phyloP scores from a whole-genome alignment of 2,113 vertebrate species.

The Hippocampus abdominalis region DNA sequence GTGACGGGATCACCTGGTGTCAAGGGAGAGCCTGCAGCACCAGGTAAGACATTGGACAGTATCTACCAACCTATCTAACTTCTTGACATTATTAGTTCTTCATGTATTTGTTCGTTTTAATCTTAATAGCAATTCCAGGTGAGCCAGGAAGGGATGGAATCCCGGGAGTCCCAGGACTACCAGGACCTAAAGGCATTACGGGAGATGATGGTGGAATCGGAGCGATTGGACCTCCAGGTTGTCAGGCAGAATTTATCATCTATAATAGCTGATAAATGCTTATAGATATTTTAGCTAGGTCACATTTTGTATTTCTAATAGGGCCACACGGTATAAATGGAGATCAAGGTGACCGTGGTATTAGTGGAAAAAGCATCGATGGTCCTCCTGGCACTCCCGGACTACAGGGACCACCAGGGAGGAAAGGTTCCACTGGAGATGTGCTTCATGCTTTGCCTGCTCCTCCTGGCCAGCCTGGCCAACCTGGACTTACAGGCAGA shows the following conservation, averaged over 20 bases:
- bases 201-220: conserved; percentile 36
- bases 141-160: conserved; percentile 28
- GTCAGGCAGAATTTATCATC: not conserved
- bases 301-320: conserved; percentile 45
- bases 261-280: not conserved
- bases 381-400: conserved; percentile 48
- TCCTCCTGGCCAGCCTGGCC: conserved; percentile 37
- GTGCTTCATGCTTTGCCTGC: conserved; percentile 19
- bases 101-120: not conserved
- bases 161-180: conserved; percentile 25
- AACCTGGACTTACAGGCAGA: conserved; percentile 23
- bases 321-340: conserved; percentile 55
- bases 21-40: conserved; percentile 46
- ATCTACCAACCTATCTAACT: not conserved
- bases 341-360: conserved; percentile 45
- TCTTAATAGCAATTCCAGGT: conserved; percentile 35
- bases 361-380: conserved; percentile 16
- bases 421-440: conserved; percentile 47
- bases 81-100: not conserved
- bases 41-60: conserved; percentile 38
- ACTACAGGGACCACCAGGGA: conserved; percentile 36
- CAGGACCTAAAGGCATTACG: conserved; percentile 46
- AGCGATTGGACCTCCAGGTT: conserved; percentile 64
- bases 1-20: conserved; percentile 34
- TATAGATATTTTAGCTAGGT: not conserved